Evolutionary conservation across 1,140 invertebrate species (phyloP), one percentile per base, ranked within the genome.

Genomic region (Drosophila pseudoobscura): DNA sequence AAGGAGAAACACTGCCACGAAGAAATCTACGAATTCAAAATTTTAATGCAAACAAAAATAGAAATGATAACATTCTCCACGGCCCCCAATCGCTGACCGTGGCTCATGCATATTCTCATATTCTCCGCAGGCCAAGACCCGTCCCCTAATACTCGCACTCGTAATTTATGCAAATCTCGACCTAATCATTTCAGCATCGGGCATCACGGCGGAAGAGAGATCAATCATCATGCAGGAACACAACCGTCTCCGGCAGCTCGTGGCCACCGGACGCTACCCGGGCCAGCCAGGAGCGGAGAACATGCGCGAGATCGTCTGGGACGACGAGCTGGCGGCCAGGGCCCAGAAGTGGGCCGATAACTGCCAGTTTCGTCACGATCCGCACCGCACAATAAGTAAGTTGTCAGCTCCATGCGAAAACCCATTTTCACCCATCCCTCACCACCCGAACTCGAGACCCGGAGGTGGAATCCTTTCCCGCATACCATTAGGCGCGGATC

Each of bases 281-380:
- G 94, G 94, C 24, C 96, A 97, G 78, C 94, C 95, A 24, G 94
- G 94, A 31, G 94, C 96, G 2, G 95, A 95, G 75, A 96, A 97
- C 92, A 96, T 96, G 94, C 94, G 94, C 92, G 95, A 97, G 92
- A 95, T 97, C 94, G 96, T 95, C 78, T 98, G 97, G 97, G 97
- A 98, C 89, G 95, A 97, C 49, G 96, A 97, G 90, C 92, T 98
- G 62, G 97, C 97, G 11, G 91, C 93, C 4, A 93, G 94, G 46
- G 97, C 97, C 6, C 96, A 97, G 88, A 93, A 94, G 78, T 97
- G 97, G 96, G 95, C 97, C 0, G 94, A 96, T 66, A 94, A 95
- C 51, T 98, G 97, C 87, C 93, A 94, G 35, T 94, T 96, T 47
- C 93, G 93, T 8, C 97, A 98, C 83, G 96, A 97, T 89, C 92